Percentiles rank a stretch among this genome's conserved stretches.
phyloP scores from a whole-genome alignment of 2,113 vertebrate genomes.

The Brachyhypopomus gauderio region DNA sequence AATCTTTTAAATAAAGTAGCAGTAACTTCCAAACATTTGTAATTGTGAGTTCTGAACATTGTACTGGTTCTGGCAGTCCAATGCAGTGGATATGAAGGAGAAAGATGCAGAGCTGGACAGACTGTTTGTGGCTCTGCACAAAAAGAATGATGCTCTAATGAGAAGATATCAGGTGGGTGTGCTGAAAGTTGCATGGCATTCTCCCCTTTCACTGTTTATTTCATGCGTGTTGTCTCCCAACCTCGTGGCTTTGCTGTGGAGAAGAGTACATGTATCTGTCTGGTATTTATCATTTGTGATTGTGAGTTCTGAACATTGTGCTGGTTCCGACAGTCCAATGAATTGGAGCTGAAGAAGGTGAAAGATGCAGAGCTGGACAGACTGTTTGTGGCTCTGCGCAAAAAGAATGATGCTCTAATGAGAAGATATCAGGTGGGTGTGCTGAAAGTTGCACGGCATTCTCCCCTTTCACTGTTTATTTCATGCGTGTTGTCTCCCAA shows the following conservation, averaged over 20 bases:
- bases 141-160: conserved; percentile 89
- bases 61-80: conserved; percentile 71
- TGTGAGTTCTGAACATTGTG: neutral
- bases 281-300: neutral
- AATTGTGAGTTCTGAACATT: neutral
- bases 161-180: conserved; percentile 82
- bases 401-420: conserved; percentile 89
- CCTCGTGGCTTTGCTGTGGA: neutral
- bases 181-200: neutral
- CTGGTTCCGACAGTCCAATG: conserved; percentile 74
- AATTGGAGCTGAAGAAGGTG: conserved; percentile 83
- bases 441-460: neutral
- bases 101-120: conserved; percentile 89
- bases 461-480: neutral
- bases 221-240: neutral
- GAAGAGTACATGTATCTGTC: neutral
- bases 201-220: neutral
- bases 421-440: conserved; percentile 82
- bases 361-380: conserved; percentile 89
- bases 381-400: conserved; percentile 86
- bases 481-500: neutral
- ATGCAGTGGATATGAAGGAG: conserved; percentile 82
- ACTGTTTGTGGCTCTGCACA: conserved; percentile 86
- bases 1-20: neutral
- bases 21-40: neutral